A percentile compares a stretch with the other conserved stretches of the same genome.
Conservation (phyloP, 2,113 vertebrate species). For the Pachypanchax playfairii region DNA sequence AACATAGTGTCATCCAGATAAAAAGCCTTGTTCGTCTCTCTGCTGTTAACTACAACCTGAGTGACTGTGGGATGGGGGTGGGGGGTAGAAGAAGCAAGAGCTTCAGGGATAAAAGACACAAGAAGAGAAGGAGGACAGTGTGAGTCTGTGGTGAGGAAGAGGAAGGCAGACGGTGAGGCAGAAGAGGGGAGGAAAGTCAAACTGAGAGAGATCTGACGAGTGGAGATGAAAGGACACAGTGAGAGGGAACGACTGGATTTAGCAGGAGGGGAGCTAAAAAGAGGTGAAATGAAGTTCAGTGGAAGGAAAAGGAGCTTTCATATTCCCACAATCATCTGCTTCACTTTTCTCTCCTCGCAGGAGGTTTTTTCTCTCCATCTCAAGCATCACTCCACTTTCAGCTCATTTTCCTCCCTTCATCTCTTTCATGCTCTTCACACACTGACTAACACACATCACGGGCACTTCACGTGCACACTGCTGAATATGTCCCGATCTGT, state of each 20-base stretch:
- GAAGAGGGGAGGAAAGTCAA: constrained; percentile 37
- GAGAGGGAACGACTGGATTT: constrained; percentile 50
- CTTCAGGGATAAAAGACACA: background rate
- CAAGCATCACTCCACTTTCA: constrained; percentile 11
- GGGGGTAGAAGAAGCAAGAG: background rate
- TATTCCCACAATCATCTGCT: constrained; percentile 48
- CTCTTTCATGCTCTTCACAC: background rate
- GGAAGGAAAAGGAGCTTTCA: constrained; percentile 25
- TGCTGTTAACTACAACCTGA: constrained; percentile 6
- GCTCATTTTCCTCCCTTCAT: constrained; percentile 16
- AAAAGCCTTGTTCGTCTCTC: constrained; percentile 29
- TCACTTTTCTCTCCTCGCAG: constrained; percentile 19
- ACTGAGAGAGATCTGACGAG: constrained; percentile 51
- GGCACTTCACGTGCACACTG: no score
- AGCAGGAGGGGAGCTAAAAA: constrained; percentile 34
- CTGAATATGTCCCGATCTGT: no score
- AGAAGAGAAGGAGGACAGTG: constrained; percentile 4
- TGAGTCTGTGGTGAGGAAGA: constrained; percentile 28
- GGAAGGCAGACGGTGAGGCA: constrained; percentile 14
- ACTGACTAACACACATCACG: no score
- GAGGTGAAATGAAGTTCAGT: constrained; percentile 67
- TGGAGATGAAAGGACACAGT: constrained; percentile 64
- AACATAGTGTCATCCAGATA: no score
- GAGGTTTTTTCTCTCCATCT: no score
- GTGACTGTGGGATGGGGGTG: no score